phyloP scores from a whole-genome alignment of 2,888 invertebrate genomes.

The Epinotia bilunana region DNA sequence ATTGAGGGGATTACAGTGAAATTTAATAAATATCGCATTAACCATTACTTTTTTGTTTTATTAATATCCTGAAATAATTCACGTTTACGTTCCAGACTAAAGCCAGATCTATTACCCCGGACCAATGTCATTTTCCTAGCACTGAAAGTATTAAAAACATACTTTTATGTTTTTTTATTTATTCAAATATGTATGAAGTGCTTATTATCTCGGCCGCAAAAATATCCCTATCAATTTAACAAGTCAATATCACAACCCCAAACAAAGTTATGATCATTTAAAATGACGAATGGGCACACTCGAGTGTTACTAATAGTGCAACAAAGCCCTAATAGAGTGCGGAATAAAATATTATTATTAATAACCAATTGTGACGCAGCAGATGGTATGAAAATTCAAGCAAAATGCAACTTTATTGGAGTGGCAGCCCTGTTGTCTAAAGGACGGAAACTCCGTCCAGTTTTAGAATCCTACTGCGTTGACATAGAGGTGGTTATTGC shows the following conservation, averaged over 20 bases:
- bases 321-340: constrained; percentile 66
- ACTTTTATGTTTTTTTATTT: neutral
- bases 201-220: constrained; percentile 11
- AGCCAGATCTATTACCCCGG: no score
- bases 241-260: constrained; percentile 51
- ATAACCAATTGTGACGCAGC: constrained; percentile 50
- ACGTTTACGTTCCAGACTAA: no score
- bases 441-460: neutral
- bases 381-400: constrained; percentile 52
- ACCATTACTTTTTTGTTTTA: constrained; percentile 66
- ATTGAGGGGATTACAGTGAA: constrained; percentile 82
- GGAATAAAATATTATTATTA: constrained; percentile 66
- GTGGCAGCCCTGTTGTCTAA: constrained; percentile 50
- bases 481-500: neutral
- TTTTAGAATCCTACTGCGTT: neutral
- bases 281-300: constrained; percentile 63
- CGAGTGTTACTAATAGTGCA: constrained; percentile 63
- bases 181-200: neutral
- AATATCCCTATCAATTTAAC: constrained; percentile 41
- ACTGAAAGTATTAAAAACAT: no score
- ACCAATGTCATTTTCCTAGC: no score
- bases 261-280: constrained; percentile 57
- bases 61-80: constrained; percentile 5
- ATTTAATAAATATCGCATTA: constrained; percentile 84
- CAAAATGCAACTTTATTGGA: constrained; percentile 56